Evolutionary conservation across 2,888 invertebrate species (phyloP).

Genomic region (Hofmannophila pseudospretella): DNA sequence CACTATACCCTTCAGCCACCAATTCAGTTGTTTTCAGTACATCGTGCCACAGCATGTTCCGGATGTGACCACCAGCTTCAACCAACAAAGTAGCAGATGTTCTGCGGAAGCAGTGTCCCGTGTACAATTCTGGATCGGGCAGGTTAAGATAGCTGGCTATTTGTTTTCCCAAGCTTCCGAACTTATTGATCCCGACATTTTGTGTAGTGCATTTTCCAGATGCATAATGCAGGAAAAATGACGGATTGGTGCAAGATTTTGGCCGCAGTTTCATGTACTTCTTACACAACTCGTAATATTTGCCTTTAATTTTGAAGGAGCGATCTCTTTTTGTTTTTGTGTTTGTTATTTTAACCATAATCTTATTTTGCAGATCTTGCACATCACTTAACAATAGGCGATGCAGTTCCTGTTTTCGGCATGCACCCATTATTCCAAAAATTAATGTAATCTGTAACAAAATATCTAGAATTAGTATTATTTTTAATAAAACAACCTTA

Average conservation of each 20-base stretch:
- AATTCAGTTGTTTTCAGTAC: conserved; percentile 12
- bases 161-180: conserved; percentile 1
- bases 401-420: conserved; percentile 5
- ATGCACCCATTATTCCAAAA: conserved; percentile 2
- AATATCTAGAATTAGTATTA: too few relatives aligned
- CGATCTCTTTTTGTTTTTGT: conserved; percentile 3
- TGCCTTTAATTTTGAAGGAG: conserved; percentile 2
- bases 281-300: conserved; percentile 2
- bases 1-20: conserved; percentile 12
- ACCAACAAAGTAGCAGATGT: conserved; percentile 17
- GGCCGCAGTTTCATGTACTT: conserved; percentile 6
- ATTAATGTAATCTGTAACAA: conserved; percentile 5
- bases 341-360: conserved; percentile 1
- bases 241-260: neutral
- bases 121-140: conserved; percentile 13
- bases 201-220: conserved; percentile 2
- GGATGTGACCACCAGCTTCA: conserved; percentile 11
- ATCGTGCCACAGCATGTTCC: conserved; percentile 11
- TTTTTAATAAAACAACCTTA: too few relatives aligned
- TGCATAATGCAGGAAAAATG: conserved; percentile 1
- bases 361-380: neutral
- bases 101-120: conserved; percentile 17
- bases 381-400: conserved; percentile 1
- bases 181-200: conserved; percentile 1
- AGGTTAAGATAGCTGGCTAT: conserved; percentile 16